Evolutionary conservation across 1,140 invertebrate species (phyloP), one percentile per base, ranked within the genome.

Genomic region (Colletes gigas): DNA sequence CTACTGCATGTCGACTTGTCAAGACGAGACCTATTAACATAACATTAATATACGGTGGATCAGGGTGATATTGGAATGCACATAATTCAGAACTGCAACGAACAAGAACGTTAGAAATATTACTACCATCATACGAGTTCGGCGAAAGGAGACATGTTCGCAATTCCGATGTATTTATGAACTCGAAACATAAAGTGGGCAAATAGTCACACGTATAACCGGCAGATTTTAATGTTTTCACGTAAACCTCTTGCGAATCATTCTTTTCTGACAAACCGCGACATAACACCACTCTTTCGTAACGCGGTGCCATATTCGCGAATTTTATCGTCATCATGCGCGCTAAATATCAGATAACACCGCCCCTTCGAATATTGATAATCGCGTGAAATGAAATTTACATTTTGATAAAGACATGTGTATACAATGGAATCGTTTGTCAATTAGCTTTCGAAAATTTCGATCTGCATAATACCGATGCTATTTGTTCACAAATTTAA

Each of bases 1-100:
- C 90, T 3, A 90, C 88, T 1, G 92, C 84, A 83, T 91, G 90
- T 79, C 87, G 90, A 86, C 93, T 93, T 19, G 92, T 93, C 52
- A 93, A 79, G 81, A 93, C 91, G 15, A 93, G 19, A 75, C 93
- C 93, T 93, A 73, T 1, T 6, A 63, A 55, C 52, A 15, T 3
- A 59, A 57, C 3, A 10, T 68, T 15, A 65, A 70, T 65, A 62
- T 17, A 60, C 39, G 60, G 50, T 70, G 66, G 7, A 50, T 50
- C 9, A 50, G 10, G 50, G 50, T 67, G 9, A 14, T 15, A 15
- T 62, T 62, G 2, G 12, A 65, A 72, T 75, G 78, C 39, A 65
- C 55, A 21, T 12, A 69, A 70, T 50, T 77, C 52, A 44, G 71
- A 71, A 8, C 8, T 41, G 55, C 30, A 17, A 55, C 41, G 41